Conservation (phyloP, 2,888 invertebrate genomes). For the Ischnura elegans region DNA sequence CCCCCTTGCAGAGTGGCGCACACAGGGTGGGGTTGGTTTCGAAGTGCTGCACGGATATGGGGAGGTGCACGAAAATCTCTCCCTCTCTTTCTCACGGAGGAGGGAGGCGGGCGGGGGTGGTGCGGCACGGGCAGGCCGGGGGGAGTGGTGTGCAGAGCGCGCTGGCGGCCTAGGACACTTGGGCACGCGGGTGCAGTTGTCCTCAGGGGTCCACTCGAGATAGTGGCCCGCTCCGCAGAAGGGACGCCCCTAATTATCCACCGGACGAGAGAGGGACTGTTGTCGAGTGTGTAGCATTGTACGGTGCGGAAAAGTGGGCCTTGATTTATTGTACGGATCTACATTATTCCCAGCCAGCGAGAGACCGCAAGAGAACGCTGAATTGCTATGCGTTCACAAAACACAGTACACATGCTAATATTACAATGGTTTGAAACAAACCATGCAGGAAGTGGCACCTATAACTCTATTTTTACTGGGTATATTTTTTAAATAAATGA, state of each 20-base stretch:
- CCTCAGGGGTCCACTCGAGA: neutral
- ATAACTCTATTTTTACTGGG: too few relatives aligned
- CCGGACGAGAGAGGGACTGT: neutral
- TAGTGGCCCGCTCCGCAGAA: neutral
- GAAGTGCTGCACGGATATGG: neutral
- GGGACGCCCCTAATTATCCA: neutral
- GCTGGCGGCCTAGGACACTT: neutral
- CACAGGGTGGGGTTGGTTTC: neutral
- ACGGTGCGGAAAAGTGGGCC: too few relatives aligned
- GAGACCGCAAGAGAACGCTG: too few relatives aligned
- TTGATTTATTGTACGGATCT: too few relatives aligned
- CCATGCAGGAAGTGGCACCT: too few relatives aligned
- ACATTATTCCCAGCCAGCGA: too few relatives aligned
- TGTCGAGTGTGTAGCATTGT: neutral
- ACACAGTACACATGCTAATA: too few relatives aligned
- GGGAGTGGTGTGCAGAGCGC: neutral
- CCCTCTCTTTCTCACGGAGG: neutral
- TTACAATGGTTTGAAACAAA: too few relatives aligned
- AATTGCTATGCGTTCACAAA: too few relatives aligned
- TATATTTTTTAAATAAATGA: too few relatives aligned
- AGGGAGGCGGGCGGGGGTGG: too few relatives aligned
- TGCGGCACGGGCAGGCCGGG: too few relatives aligned
- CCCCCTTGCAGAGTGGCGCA: neutral
- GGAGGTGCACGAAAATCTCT: neutral
- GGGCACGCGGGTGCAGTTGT: neutral